Conservation (phyloP, 2,888 invertebrate species). For the Axea sp. region DNA sequence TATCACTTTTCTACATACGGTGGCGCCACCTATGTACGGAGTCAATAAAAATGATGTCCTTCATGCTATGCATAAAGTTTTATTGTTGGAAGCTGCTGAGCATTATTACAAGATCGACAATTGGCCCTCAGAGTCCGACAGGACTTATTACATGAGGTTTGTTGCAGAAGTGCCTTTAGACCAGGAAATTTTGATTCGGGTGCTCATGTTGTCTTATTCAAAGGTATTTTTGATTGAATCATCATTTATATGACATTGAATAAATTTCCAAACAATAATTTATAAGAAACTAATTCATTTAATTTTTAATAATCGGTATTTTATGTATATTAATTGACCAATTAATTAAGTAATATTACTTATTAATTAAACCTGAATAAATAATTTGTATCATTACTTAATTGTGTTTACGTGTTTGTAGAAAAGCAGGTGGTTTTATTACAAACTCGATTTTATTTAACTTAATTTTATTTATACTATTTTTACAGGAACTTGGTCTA, state of each 20-base stretch:
- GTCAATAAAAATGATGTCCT: constrained; percentile 87
- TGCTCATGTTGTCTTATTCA: constrained; percentile 90
- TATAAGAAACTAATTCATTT: no score
- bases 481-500: constrained; percentile 82
- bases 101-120: constrained; percentile 90
- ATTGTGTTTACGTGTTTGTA: no score
- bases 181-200: constrained; percentile 90
- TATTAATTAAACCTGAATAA: no score
- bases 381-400: no score
- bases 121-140: constrained; percentile 96
- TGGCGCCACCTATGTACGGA: constrained; percentile 87
- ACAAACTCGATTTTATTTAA: no score
- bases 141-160: constrained; percentile 87
- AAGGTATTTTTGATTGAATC: constrained; percentile 81
- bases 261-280: no score
- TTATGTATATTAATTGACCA: no score
- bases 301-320: no score
- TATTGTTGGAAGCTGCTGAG: constrained; percentile 88
- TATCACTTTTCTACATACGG: constrained; percentile 92
- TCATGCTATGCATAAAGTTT: constrained; percentile 88
- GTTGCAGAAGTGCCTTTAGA: constrained; percentile 93
- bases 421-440: no score
- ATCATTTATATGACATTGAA: no score
- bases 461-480: no score
- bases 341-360: no score